Conservation (phyloP, 2,888 invertebrate genomes). For the Hypselothyrea guttata region DNA sequence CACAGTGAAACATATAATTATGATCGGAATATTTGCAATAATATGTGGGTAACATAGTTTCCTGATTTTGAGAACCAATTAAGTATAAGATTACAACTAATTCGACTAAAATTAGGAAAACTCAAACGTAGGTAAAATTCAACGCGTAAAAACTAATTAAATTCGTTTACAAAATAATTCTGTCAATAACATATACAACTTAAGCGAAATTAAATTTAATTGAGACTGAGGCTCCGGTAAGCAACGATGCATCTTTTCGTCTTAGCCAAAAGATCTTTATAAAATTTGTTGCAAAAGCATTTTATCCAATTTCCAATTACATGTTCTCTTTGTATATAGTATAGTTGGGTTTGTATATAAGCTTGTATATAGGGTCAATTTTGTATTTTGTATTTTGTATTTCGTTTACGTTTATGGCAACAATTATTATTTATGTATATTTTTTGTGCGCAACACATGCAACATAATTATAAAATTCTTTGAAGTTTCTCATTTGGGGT, state of each 20-base stretch:
- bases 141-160: slow-evolving; percentile 62
- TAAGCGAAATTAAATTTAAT: slow-evolving; percentile 31
- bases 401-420: slow-evolving; percentile 57
- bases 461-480: slow-evolving; percentile 49
- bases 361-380: slow-evolving; percentile 26
- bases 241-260: slow-evolving; percentile 23
- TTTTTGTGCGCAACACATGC: slow-evolving; percentile 65
- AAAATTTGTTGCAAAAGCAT: slow-evolving; percentile 72
- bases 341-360: slow-evolving; percentile 41
- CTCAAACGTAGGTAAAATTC: slow-evolving; percentile 49
- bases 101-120: slow-evolving; percentile 59
- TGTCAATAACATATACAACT: slow-evolving; percentile 37
- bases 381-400: slow-evolving; percentile 8
- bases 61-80: slow-evolving; percentile 22
- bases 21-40: slow-evolving; percentile 25
- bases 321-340: slow-evolving; percentile 24
- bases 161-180: slow-evolving; percentile 55
- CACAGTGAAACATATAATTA: slow-evolving; percentile 16
- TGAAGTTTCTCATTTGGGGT: slow-evolving; percentile 4
- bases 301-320: slow-evolving; percentile 59
- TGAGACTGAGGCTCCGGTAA: slow-evolving; percentile 33
- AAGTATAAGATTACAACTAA: slow-evolving; percentile 35
- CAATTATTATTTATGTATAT: slow-evolving; percentile 24
- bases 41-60: slow-evolving; percentile 4
- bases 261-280: slow-evolving; percentile 49